Percentiles rank a stretch among this genome's conserved stretches.
Evolutionary conservation across 2,113 vertebrate species (phyloP).

Genomic region (Indri indri): DNA sequence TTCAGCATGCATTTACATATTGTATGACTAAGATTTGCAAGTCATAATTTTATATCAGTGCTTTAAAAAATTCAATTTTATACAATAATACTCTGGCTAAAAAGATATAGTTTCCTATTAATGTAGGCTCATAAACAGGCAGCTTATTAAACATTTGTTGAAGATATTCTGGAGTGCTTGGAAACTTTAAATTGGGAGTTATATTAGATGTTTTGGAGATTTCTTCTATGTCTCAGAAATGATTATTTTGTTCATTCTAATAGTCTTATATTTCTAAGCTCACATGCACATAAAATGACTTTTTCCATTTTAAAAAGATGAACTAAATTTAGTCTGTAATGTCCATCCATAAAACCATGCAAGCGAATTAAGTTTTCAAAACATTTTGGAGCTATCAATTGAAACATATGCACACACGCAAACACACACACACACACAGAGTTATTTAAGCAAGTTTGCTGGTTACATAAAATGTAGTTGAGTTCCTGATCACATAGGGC

Average conservation of each 20-base stretch:
- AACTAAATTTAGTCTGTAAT: background rate
- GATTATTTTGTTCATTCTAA: background rate
- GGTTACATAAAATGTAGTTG: background rate
- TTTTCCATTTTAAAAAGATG: background rate
- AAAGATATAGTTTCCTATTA: background rate
- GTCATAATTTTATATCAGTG: background rate
- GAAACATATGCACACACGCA: background rate
- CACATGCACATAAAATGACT: background rate
- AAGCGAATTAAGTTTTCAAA: background rate
- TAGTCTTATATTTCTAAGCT: background rate
- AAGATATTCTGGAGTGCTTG: background rate
- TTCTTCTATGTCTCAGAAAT: background rate
- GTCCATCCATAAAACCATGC: background rate
- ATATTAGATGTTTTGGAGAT: background rate
- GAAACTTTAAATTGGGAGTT: background rate
- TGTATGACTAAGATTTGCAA: background rate
- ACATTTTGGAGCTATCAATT: background rate
- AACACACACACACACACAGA: background rate
- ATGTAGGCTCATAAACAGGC: background rate
- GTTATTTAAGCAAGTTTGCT: background rate
- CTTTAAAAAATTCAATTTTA: background rate
- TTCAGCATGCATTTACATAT: background rate
- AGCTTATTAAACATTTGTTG: background rate
- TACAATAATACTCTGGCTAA: background rate
- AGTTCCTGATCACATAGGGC: background rate